These are phyloP conservation scores for Macrosiphum euphorbiae DNA, from an alignment of 2,888 invertebrate genomes.

Conservation along the genomic window DNA sequence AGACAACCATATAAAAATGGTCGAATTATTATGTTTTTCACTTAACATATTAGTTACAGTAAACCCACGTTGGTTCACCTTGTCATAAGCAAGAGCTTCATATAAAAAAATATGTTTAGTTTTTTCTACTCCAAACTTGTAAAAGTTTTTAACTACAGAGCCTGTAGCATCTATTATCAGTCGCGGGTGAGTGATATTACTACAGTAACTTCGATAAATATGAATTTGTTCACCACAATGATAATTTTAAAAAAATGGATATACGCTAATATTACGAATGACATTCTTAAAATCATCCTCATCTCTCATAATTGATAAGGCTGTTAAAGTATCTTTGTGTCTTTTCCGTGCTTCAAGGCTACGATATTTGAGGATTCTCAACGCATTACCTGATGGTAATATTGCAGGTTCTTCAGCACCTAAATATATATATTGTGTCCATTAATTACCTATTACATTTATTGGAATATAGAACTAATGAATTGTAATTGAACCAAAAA, in stretches of 20 bases:
- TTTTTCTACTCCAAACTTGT: background rate
- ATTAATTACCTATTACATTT: background rate
- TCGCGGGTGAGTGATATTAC: background rate
- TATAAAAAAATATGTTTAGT: slow-evolving; percentile 23
- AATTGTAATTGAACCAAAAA: no score
- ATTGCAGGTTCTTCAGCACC: slow-evolving; percentile 9
- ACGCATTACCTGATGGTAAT: background rate
- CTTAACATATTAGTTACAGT: slow-evolving; percentile 23
- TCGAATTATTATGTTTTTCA: slow-evolving; percentile 24
- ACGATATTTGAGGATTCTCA: background rate
- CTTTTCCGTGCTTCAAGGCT: background rate
- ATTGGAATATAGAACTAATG: background rate
- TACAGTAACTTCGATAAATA: background rate
- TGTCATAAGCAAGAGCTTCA: background rate
- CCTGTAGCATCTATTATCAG: slow-evolving; percentile 6
- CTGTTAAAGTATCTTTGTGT: background rate
- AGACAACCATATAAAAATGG: slow-evolving; percentile 18
- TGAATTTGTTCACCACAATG: slow-evolving; percentile 10
- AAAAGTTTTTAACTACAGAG: background rate
- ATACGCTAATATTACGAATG: background rate
- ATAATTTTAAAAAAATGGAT: slow-evolving; percentile 7
- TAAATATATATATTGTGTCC: background rate
- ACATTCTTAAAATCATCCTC: slow-evolving; percentile 5
- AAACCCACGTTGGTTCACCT: background rate
- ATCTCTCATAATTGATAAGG: background rate